phyloP scores from a whole-genome alignment of 2,113 vertebrate species.

The Hippocampus barbouri region DNA sequence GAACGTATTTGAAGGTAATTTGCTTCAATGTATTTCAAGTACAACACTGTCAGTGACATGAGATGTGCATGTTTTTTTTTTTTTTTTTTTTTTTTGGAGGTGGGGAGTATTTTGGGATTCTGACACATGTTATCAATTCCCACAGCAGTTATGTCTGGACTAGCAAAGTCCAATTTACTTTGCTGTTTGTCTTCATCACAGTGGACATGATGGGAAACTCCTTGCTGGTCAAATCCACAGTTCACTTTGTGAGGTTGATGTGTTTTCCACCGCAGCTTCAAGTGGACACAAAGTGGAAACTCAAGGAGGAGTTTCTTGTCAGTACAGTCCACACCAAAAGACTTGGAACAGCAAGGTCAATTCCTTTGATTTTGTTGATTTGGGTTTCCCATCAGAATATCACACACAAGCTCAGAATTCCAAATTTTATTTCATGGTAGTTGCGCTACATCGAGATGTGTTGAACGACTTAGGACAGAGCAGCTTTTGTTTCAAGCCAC shows the following conservation, averaged over 20 bases:
- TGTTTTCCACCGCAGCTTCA: not conserved
- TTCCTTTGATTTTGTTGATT: too few relatives aligned
- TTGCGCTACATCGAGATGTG: too few relatives aligned
- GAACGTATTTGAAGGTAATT: slow-evolving; percentile 57
- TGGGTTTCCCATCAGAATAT: too few relatives aligned
- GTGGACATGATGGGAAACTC: slow-evolving; percentile 39
- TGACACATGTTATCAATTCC: not conserved
- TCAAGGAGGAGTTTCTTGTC: slow-evolving; percentile 13
- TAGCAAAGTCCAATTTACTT: slow-evolving; percentile 1
- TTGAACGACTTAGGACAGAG: too few relatives aligned
- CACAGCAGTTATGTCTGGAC: slow-evolving; percentile 46
- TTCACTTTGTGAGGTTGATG: not conserved
- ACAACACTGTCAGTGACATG: slow-evolving; percentile 86
- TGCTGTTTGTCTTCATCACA: slow-evolving; percentile 10
- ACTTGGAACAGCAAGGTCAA: too few relatives aligned
- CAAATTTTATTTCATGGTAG: too few relatives aligned
- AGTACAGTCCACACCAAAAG: too few relatives aligned
- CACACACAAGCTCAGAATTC: too few relatives aligned
- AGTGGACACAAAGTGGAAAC: not conserved
- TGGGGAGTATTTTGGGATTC: not conserved
- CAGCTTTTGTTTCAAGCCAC: too few relatives aligned
- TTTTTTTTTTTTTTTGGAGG: not conserved
- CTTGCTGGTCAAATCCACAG: slow-evolving; percentile 27
- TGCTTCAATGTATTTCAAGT: slow-evolving; percentile 74
- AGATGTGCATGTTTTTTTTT: slow-evolving; percentile 78